Conservation (phyloP, 2,888 invertebrate genomes). For the Ichneumoninae sp. region DNA sequence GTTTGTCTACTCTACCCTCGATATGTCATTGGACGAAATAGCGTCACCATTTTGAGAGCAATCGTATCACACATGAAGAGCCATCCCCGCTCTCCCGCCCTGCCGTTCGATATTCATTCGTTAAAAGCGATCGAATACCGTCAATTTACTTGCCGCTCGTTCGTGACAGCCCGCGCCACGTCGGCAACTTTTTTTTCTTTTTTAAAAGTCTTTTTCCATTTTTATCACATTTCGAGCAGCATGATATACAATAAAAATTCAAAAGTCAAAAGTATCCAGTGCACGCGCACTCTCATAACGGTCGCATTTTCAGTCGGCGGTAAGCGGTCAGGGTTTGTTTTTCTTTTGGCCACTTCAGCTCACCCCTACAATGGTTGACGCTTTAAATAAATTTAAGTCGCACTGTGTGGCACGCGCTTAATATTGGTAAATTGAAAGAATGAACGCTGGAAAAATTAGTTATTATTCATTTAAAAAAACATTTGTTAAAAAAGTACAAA, state of each 20-base stretch:
- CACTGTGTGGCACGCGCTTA: slow-evolving; percentile 2
- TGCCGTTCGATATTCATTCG: slow-evolving; percentile 61
- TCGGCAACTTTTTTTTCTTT: slow-evolving; percentile 23
- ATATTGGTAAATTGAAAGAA: slow-evolving; percentile 74
- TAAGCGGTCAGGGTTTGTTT: not conserved
- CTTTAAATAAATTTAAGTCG: slow-evolving; percentile 3
- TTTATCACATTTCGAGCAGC: slow-evolving; percentile 35
- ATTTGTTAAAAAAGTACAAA: too few relatives aligned
- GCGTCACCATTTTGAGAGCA: slow-evolving; percentile 59
- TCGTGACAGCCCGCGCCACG: slow-evolving; percentile 35
- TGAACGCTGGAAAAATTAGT: slow-evolving; percentile 57
- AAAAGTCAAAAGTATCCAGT: slow-evolving; percentile 14
- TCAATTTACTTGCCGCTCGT: slow-evolving; percentile 52
- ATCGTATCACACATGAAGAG: slow-evolving; percentile 46
- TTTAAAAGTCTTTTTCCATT: not conserved
- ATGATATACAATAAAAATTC: slow-evolving; percentile 28
- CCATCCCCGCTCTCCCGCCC: not conserved
- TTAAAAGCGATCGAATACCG: slow-evolving; percentile 61
- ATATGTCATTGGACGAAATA: slow-evolving; percentile 58
- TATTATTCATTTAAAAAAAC: too few relatives aligned
- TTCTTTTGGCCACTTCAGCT: slow-evolving; percentile 2
- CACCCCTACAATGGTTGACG: not conserved
- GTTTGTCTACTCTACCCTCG: slow-evolving; percentile 57
- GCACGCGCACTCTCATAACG: not conserved
- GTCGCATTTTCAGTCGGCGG: slow-evolving; percentile 24